A percentile compares a stretch with the other conserved stretches of the same genome.
Conservation (phyloP, 1,140 invertebrate species). For the Elymnias hypermnestra region DNA sequence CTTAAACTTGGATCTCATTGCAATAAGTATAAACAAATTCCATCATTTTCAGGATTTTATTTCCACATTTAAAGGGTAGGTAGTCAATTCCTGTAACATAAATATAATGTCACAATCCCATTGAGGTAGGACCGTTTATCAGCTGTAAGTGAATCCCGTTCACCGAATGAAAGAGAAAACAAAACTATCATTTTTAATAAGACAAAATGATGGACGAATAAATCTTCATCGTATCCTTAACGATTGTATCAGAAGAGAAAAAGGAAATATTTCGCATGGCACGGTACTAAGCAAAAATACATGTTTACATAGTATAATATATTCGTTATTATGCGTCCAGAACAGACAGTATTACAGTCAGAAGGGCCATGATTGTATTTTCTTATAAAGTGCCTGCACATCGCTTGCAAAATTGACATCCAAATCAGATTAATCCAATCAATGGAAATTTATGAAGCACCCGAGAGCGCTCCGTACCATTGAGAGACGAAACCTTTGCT, state of each 20-base stretch:
- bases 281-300: conserved; percentile 41
- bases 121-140: conserved; percentile 20
- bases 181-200: conserved; percentile 63
- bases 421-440: conserved; percentile 78
- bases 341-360: conserved; percentile 53
- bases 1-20: background rate
- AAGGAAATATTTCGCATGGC: conserved; percentile 44
- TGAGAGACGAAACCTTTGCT: conserved; percentile 56
- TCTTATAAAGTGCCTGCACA: conserved; percentile 66
- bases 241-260: conserved; percentile 50
- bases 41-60: background rate
- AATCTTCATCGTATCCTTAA: conserved; percentile 63
- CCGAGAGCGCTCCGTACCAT: conserved; percentile 51
- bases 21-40: background rate
- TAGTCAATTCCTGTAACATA: conserved; percentile 9
- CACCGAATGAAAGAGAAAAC: conserved; percentile 33
- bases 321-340: conserved; percentile 57
- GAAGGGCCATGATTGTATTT: conserved; percentile 60
- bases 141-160: conserved; percentile 28
- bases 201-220: conserved; percentile 67
- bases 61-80: conserved; percentile 4
- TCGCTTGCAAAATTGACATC: conserved; percentile 71
- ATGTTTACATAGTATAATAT: conserved; percentile 45
- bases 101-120: conserved; percentile 15
- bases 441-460: conserved; percentile 76